Evolutionary conservation across 2,888 invertebrate species (phyloP), one percentile per base, ranked within the genome.

Genomic region (Cordylochernes scorpioides): DNA sequence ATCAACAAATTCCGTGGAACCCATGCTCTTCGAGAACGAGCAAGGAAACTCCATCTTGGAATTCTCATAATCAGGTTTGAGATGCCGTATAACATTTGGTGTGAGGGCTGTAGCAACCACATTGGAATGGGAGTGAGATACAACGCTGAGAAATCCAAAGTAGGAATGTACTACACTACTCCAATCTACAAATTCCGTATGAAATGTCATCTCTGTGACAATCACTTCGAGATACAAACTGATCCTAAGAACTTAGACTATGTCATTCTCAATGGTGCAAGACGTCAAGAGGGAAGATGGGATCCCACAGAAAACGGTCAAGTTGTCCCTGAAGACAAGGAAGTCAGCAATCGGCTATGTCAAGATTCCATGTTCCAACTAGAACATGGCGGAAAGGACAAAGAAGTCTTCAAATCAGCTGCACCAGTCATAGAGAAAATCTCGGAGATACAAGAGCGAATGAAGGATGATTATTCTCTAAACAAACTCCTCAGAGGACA

Each of bases 31-130:
- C 64, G 97, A 17, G 94, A 99, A 54, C 59, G 97, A 38, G 97
- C 94, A 14, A 61, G 74, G n/a, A 97, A 97, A 53, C 64, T 94
- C 3, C 73, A 80, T 47, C 61, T 80, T 58, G 97, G 94, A 8
- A 94, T 99, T 44, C 66, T 88, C 15, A 77, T 84, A 39, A 84
- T 88, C 38, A 59, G 61, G 26, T 99, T 99, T 60, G 97, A 97
- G 59, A 88, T 97, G 91, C 97, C 97, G 1, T 97, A 86, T 49
- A 97, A 97, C 55, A 94, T 97, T 44, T 97, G 97, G 97, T 99
- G 97, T 45, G 78, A 82, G 21, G 91, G 91, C 30, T 97, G 97
- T 51, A 71, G 73, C 39, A 94, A 84, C 57, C 97, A 94, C 49
- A 84, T 99, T 32, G 97, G 91, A 17, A 97, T 94, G 91, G 94